Conservation (phyloP, 2,888 invertebrate genomes). For the Drosophila maculinotata region DNA sequence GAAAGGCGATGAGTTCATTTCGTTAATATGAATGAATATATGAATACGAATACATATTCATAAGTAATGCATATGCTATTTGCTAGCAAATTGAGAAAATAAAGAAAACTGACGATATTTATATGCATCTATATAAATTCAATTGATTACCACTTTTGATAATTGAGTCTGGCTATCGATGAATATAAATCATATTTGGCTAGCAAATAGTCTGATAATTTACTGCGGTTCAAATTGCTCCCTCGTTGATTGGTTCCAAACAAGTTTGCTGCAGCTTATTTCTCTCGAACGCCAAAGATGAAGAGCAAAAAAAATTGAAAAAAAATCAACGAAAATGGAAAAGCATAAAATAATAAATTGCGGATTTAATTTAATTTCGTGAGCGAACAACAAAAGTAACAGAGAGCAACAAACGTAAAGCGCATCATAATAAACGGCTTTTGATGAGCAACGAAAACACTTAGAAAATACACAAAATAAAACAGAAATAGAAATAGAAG, state of each 20-base stretch:
- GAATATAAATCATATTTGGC: no score
- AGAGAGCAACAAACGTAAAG: slow-evolving; percentile 36
- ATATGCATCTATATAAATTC: neutral
- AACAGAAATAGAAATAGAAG: neutral
- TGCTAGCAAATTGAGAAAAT: neutral
- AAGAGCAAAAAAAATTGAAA: no score
- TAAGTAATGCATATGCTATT: slow-evolving; percentile 22
- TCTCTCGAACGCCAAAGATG: no score
- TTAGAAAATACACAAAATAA: slow-evolving; percentile 41
- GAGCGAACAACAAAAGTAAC: slow-evolving; percentile 13
- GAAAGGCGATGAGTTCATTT: slow-evolving; percentile 24
- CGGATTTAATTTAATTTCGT: slow-evolving; percentile 76
- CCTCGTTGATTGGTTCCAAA: neutral
- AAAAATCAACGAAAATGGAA: slow-evolving; percentile 44
- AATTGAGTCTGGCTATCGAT: no score
- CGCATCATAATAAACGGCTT: slow-evolving; percentile 74
- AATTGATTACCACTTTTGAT: no score
- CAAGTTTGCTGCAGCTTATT: neutral
- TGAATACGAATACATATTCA: slow-evolving; percentile 12
- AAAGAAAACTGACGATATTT: neutral
- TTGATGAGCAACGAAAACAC: slow-evolving; percentile 65
- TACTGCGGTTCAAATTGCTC: no score
- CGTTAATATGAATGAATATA: slow-evolving; percentile 8
- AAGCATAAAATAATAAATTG: slow-evolving; percentile 71
- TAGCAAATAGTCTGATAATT: no score